Evolutionary conservation across 2,888 invertebrate genomes (phyloP).

Genomic region (Dolichopus griseipennis): DNA sequence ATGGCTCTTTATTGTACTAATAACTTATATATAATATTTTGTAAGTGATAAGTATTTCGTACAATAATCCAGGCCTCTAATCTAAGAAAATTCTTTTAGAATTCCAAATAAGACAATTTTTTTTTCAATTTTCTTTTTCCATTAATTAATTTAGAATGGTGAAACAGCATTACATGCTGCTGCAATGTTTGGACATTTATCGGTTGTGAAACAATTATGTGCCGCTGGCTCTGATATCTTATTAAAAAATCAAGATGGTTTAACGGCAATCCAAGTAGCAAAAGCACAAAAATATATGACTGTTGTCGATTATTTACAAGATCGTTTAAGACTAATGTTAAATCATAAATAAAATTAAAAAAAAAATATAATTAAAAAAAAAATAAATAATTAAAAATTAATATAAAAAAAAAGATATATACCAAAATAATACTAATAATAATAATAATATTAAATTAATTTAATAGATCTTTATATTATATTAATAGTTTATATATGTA

Average conservation of each 20-base stretch:
- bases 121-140: background rate
- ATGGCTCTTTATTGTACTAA: too few species aligned
- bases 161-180: constrained; percentile 88
- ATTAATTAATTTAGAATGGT: constrained; percentile 60
- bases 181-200: constrained; percentile 75
- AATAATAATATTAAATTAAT: background rate
- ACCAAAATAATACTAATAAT: background rate
- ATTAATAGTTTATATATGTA: background rate
- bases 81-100: background rate
- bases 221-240: constrained; percentile 59
- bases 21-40: too few species aligned
- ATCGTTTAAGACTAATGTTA: constrained; percentile 26
- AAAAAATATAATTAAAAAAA: background rate
- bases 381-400: too few species aligned
- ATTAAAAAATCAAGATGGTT: constrained; percentile 63
- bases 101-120: constrained; percentile 8
- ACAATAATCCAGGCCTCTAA: too few species aligned
- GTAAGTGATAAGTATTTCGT: too few species aligned
- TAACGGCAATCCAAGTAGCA: constrained; percentile 59
- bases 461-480: background rate
- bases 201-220: constrained; percentile 66
- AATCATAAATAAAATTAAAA: background rate
- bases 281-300: constrained; percentile 40
- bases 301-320: constrained; percentile 41
- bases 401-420: background rate